phyloP scores from a whole-genome alignment of 2,888 invertebrate genomes.

The Epicampocera succincta region DNA sequence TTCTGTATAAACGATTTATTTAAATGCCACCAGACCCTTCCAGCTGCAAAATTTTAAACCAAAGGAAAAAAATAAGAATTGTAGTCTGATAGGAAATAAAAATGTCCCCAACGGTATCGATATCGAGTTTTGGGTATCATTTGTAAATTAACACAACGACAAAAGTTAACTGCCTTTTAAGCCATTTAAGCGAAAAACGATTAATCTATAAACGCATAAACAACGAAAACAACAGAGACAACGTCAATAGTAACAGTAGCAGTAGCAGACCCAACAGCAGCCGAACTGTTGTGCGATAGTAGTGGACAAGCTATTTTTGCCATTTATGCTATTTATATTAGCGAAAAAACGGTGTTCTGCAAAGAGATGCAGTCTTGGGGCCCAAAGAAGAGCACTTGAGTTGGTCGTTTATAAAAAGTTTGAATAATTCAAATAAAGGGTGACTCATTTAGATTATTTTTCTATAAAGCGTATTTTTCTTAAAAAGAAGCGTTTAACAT shows the following conservation, averaged over 20 bases:
- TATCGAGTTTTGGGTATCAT: conserved; percentile 69
- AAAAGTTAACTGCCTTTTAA: conserved; percentile 76
- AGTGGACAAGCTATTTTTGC: not conserved
- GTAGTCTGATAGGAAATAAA: conserved; percentile 60
- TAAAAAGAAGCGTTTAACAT: no score
- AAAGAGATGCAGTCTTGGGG: not conserved
- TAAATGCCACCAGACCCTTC: conserved; percentile 34
- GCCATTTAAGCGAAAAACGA: conserved; percentile 79
- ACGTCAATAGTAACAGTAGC: not conserved
- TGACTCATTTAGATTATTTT: not conserved
- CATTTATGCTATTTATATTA: not conserved
- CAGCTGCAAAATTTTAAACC: conserved; percentile 20
- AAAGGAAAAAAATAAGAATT: not conserved
- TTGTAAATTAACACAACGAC: conserved; percentile 72
- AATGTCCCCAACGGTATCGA: conserved; percentile 58
- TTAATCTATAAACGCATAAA: conserved; percentile 81
- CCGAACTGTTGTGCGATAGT: not conserved
- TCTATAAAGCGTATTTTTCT: no score
- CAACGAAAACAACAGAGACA: conserved; percentile 71
- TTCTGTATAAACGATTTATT: conserved; percentile 54
- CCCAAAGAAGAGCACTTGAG: no score
- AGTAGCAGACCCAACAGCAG: not conserved
- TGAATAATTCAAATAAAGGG: no score
- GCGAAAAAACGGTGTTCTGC: not conserved
- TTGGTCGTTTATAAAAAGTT: no score